These are phyloP conservation scores for Quadroppia sp. DNA, from an alignment of 2,888 invertebrate species.

Conservation along the genomic window DNA sequence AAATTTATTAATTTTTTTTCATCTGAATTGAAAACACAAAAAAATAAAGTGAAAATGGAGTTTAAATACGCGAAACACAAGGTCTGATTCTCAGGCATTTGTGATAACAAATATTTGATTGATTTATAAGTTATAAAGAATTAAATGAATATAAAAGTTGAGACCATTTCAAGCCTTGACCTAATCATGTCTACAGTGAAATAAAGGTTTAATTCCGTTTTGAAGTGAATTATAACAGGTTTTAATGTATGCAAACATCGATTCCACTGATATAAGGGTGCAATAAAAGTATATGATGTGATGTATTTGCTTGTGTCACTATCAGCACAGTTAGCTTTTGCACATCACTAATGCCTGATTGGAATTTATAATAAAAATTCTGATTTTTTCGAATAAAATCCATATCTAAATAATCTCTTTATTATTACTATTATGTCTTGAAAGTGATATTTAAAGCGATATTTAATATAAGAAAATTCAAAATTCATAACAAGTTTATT, in stretches of 20 bases:
- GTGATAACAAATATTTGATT: constrained; percentile 10
- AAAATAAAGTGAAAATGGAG: background rate
- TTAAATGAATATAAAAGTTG: background rate
- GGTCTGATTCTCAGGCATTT: constrained; percentile 1
- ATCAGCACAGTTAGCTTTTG: background rate
- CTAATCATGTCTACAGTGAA: constrained; percentile 6
- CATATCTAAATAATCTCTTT: no score
- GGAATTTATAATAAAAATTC: background rate
- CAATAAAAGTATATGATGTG: constrained; percentile 9
- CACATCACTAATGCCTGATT: background rate
- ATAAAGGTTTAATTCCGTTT: constrained; percentile 7
- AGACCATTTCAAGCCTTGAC: constrained; percentile 8
- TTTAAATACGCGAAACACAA: background rate
- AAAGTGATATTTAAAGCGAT: no score
- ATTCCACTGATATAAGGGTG: background rate
- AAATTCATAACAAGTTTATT: no score
- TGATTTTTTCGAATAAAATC: no score
- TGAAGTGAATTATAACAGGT: constrained; percentile 3
- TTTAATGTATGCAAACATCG: background rate
- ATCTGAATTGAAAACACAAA: background rate
- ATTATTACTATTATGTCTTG: no score
- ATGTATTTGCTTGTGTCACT: background rate
- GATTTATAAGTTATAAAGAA: constrained; percentile 3
- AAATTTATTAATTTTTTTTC: background rate
- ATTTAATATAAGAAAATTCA: no score